Base-by-base conservation (phyloP, 2,888 invertebrate genomes). In the Priocnemis perturbator region DNA sequence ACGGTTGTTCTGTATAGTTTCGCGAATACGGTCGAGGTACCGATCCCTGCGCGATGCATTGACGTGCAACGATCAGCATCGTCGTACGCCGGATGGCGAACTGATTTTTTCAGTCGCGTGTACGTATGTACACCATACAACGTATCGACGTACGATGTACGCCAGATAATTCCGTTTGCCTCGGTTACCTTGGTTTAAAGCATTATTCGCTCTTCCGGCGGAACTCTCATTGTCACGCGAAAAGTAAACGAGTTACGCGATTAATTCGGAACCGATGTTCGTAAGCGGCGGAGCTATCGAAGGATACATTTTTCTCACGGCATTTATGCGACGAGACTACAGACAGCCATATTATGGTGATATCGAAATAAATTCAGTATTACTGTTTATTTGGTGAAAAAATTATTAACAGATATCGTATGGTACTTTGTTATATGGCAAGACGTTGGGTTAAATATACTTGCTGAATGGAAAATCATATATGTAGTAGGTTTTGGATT, bases 191-290 rank as follows among this genome's bases (percentile, higher is more conserved):
- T 84, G 83, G 78, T 57, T 62, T 11, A 21, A 70, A 77, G 73
- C 76, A 81, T 83, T 83, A 83, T 83, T 79, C 77, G 65, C 68
- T 69, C 75, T 80, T 86, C 86, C 86, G 86, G 69, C 86, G 86
- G 86, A 86, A 83, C 63, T 69, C 55, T 60, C 72, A 77, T 26
- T 26, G 26, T 55, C 21, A 21, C 15, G 17, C 21, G 14, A 26
- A 55, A 55, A 20, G 23, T 55, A 58, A 19, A 67, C 55, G 21
- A 26, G 37, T 69, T 65, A 59, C 37, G 17, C 53, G 37, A 63
- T 48, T 65, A 48, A 56, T 60, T 52, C 30, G n/a, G 63, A 14
- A 60, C 60, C n/a, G 19, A 11, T n/a, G 44, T 44, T 37, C 21
- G 15, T 59, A 37, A 37, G 50, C 2, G 17, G 1, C 17, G 20